Evolutionary conservation across 1,140 invertebrate species (phyloP).

Genomic region (Lepidurus apus): DNA sequence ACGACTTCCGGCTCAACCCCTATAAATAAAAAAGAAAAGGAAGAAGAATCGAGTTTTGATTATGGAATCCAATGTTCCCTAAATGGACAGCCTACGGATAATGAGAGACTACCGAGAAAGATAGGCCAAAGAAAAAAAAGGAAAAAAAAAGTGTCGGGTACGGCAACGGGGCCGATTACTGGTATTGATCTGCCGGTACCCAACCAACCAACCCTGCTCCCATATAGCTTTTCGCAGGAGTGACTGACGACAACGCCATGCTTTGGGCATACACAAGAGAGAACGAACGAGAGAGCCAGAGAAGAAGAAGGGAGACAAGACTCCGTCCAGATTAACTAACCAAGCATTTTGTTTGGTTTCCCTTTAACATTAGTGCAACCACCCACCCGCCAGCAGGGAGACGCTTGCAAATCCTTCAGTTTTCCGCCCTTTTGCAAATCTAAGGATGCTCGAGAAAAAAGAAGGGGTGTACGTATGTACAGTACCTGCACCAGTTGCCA

Average conservation of each 20-base stretch:
- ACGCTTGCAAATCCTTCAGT: neutral
- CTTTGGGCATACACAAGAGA: neutral
- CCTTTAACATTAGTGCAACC: neutral
- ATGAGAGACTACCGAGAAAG: neutral
- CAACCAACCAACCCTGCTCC: neutral
- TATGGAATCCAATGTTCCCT: neutral
- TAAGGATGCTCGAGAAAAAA: no score
- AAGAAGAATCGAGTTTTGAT: slow-evolving; percentile 1
- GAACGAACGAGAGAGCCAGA: no score
- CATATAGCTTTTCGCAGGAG: neutral
- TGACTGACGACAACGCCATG: slow-evolving; percentile 1
- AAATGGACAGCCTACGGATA: slow-evolving; percentile 3
- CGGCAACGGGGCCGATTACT: slow-evolving; percentile 5
- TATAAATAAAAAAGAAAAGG: neutral
- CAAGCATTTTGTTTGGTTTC: slow-evolving; percentile 6
- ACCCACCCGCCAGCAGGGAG: neutral
- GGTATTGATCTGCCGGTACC: slow-evolving; percentile 14
- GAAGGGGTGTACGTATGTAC: no score
- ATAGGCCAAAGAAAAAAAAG: neutral
- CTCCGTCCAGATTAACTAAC: neutral
- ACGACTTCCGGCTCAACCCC: neutral
- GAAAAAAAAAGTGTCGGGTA: neutral
- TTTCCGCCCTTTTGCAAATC: neutral
- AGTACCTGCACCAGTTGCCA: no score
- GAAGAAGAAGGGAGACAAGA: neutral